Base-by-base conservation (phyloP, 2,888 invertebrate genomes). In the Agonopterix alstromeriana region DNA sequence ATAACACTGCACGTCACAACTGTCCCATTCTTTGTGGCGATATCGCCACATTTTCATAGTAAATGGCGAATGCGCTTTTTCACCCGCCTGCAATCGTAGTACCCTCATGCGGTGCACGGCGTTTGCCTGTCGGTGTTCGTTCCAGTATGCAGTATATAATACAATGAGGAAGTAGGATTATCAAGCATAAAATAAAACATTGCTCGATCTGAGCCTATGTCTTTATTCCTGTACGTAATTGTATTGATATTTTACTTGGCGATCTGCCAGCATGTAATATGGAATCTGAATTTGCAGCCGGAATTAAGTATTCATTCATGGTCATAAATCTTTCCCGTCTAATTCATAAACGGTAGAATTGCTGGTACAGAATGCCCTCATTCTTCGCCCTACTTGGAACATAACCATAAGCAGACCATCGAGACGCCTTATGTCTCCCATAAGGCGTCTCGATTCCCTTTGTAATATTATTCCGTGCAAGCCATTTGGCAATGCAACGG, bases 221-320 rank as follows among this genome's bases (percentile, higher is more conserved):
- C 45, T 49, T 17, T 67, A 64, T 66, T 59, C 55, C 57, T 69
- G 60, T 67, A 66, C 65, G 63, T 71, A 67, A 71, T 69, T 72
- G 71, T 78, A 78, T 79, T 73, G 77, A 73, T 77, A 77, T 77
- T 77, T 70, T 61, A 52, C 48, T 75, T 82, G 83, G 83, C 77
- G 42, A 45, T 53, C 53, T 55, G 77, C 84, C 84, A 84, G 64
- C 56, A 58, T 70, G 67, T 73, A 68, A 76, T 74, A 76, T 80
- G 69, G 73, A 65, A 68, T 64, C 67, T 57, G 70, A 70, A 70
- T 65, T 74, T 74, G 72, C 67, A 68, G 65, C 65, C 63, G 55
- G 73, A 72, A 77, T 78, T 80, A 81, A 80, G 74, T 75, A 79
- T 77, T 79, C 78, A 77, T 80, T 77, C 73, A 74, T 62, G 69